Evolutionary conservation across 2,888 invertebrate genomes (phyloP).

Genomic region (Miltochrista miniata): DNA sequence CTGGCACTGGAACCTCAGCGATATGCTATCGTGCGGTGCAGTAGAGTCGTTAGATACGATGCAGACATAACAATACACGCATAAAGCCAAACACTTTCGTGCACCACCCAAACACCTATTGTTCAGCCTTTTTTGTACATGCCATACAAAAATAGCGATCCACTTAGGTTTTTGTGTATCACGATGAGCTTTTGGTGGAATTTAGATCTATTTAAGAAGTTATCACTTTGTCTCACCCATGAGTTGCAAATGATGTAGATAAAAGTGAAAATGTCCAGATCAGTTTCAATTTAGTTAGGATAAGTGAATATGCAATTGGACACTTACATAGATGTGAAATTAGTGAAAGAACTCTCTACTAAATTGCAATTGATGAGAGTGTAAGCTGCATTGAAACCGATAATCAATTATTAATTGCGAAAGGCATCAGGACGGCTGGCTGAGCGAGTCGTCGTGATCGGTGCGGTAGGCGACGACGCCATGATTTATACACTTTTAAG

Average conservation of each 20-base stretch:
- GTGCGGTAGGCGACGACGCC: conserved; percentile 45
- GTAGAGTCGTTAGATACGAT: conserved; percentile 35
- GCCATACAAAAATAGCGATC: conserved; percentile 20
- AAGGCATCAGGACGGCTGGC: conserved; percentile 48
- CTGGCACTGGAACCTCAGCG: conserved; percentile 8
- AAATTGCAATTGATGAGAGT: conserved; percentile 30
- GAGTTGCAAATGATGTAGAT: too few relatives aligned
- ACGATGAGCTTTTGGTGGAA: conserved; percentile 1
- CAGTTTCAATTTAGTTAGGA: too few relatives aligned
- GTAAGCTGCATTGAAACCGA: conserved; percentile 38
- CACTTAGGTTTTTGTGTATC: conserved; percentile 9
- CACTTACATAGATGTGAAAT: too few relatives aligned
- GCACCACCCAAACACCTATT: conserved; percentile 47
- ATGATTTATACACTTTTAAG: conserved; percentile 57
- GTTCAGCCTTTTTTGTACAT: conserved; percentile 41
- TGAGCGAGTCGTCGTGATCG: conserved; percentile 42
- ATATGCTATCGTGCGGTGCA: conserved; percentile 17
- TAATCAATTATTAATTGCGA: conserved; percentile 58
- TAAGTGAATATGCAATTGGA: too few relatives aligned
- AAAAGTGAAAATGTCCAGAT: too few relatives aligned
- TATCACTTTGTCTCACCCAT: too few relatives aligned
- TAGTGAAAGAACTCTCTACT: not conserved
- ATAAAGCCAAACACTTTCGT: conserved; percentile 29
- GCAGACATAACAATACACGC: conserved; percentile 51
- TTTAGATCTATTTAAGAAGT: too few relatives aligned